phyloP scores from a whole-genome alignment of 1,140 invertebrate species.

The Limonius californicus region DNA sequence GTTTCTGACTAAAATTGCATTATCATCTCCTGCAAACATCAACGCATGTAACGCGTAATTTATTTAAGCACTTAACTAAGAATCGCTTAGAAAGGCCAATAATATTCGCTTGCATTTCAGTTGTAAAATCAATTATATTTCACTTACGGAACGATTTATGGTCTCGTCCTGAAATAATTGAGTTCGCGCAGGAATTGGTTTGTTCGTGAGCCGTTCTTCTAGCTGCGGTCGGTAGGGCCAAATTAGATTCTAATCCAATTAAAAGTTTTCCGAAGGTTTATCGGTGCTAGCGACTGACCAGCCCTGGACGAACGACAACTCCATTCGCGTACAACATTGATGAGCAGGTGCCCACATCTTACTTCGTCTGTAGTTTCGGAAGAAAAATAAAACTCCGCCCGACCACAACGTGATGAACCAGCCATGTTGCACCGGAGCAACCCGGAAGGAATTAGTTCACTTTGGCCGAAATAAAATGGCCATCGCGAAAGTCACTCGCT shows the following conservation, averaged over 20 bases:
- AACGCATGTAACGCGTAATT: background rate
- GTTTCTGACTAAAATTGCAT: too few relatives aligned
- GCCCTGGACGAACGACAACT: constrained; percentile 12
- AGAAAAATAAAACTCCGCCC: constrained; percentile 20
- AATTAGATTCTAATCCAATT: constrained; percentile 48
- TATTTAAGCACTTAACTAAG: background rate
- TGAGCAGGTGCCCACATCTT: constrained; percentile 23
- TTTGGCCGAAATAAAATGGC: background rate
- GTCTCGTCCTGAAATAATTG: constrained; percentile 18
- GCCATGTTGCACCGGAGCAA: too few relatives aligned
- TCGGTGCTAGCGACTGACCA: constrained; percentile 19
- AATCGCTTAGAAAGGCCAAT: background rate
- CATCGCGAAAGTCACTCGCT: too few relatives aligned
- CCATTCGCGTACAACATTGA: constrained; percentile 22
- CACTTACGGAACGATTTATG: constrained; percentile 14
- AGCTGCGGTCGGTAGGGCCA: constrained; percentile 40
- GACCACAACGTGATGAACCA: too few relatives aligned
- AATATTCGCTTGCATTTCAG: background rate
- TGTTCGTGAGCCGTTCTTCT: constrained; percentile 19
- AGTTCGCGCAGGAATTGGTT: constrained; percentile 17
- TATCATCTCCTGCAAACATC: too few relatives aligned
- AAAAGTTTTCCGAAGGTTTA: constrained; percentile 42
- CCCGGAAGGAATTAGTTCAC: background rate
- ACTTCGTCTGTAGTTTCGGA: constrained; percentile 13
- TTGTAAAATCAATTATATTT: constrained; percentile 12